Base-by-base conservation (phyloP, 2,797 vertebrate species). In the Pipistrellus kuhlii region DNA sequence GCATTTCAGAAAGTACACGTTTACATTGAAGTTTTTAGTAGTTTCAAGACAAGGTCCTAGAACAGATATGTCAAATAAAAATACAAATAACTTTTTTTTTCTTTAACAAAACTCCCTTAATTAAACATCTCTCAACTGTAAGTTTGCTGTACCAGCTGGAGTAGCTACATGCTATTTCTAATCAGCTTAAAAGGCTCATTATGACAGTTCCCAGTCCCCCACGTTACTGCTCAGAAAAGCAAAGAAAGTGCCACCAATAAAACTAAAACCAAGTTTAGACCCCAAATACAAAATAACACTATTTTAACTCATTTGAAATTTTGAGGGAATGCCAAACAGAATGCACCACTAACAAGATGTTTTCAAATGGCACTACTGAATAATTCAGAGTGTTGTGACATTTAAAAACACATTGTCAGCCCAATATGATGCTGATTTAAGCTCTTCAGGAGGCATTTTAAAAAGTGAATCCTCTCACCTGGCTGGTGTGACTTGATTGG, bases 31-130 rank as follows among this genome's bases (percentile, higher is more conserved):
- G 38, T 64, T 72, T 92, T 89, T 82, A 86, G 57, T 64, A 88
- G 62, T 77, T 82, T 80, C 11, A 66, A 82, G 55, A 66, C 32
- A 76, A 82, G 75, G 25, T 64, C 38, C 59, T 94, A 8, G 17
- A 32, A 17, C 20, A 82, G 18, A 48, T 85, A 89, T 41, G 59
- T 94, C 73, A 46, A 92, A 82, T 81, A 66, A 82, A 88, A 89
- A 77, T 32, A 69, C 32, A 85, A 88, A 64, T 48, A 71, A 55
- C 12, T 13, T 48, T 81, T 2, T 44, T 44, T 44, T 32, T 48
- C 14, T 48, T 35, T 51, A 13, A 21, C 21, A 72, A n/a, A 90
- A 30, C 21, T 78, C 20, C 44, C 66, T 51, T 73, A 84, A 77
- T 14, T n/a, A 80, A 80, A 69, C 51, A 59, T n/a, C 78, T 80